Base-by-base conservation (phyloP, 2,888 invertebrate genomes). In the Ptilodon capucinus region DNA sequence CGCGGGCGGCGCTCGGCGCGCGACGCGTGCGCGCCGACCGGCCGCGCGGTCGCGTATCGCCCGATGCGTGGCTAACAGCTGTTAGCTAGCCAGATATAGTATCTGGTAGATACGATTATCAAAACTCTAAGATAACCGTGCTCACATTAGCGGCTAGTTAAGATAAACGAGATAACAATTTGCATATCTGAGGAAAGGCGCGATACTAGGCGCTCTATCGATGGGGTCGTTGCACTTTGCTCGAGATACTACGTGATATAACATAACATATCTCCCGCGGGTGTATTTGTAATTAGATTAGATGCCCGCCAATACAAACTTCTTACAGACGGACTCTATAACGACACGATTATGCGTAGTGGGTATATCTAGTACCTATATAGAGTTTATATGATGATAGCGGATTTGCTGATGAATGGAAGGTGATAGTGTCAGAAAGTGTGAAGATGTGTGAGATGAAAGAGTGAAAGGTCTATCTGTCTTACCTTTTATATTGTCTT, bases 151-250 rank as follows among this genome's bases (percentile, higher is more conserved):
- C 88, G 71, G 76, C 81, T 87, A 86, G 87, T 89, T 89, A 83
- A 89, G 88, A 90, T 90, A 90, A 86, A 84, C 66, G 71, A 88
- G 90, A 90, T 90, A 90, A 88, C 87, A 78, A 78, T 87, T 86
- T 84, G 86, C 89, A 86, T 89, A 87, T 88, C 85, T 87, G 54
- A 81, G 79, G 82, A 76, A 76, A 74, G 57, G 64, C 59, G 71
- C 72, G 84, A 83, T 82, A 83, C 69, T 57, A 52, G 60, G 64
- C 56, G 69, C 64, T 67, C 67, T 81, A 76, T 81, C 76, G 71
- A 63, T 63, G 78, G 74, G 89, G 86, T 87, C 83, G 76, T 63
- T 72, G 86, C 77, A 73, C 86, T 64, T 53, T 53, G 48, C 51
- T 54, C 51, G 43, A 43, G 30, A 35, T 16, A n/a, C 40, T 5